These are phyloP conservation scores for Pantherophis vulpinus DNA, from an alignment of 2,797 vertebrate genomes.

Conservation along the genomic window DNA sequence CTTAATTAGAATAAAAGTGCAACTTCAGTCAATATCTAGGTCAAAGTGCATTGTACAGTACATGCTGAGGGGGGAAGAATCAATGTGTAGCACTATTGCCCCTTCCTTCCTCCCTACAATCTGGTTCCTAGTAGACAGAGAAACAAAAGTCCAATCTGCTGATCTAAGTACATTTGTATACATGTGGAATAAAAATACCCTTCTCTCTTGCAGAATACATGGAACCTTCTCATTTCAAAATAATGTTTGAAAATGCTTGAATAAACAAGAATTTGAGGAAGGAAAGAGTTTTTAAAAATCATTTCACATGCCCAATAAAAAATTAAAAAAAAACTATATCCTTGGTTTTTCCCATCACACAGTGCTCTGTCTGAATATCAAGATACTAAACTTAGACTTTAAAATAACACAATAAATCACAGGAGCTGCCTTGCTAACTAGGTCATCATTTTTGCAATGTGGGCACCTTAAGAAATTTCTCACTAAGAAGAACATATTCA, in stretches of 20 bases:
- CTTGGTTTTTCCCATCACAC: background rate
- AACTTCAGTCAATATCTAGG: conserved; percentile 33
- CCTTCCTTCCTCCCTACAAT: background rate
- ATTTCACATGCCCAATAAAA: background rate
- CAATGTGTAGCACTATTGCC: background rate
- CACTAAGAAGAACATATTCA: background rate
- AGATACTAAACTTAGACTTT: background rate
- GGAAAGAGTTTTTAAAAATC: background rate
- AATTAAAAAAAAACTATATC: background rate
- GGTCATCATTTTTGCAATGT: conserved; percentile 8
- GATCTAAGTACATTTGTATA: background rate
- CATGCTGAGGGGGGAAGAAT: background rate
- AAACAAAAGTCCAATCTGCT: background rate
- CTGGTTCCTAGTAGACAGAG: background rate
- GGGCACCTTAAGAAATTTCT: background rate
- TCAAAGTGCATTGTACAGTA: conserved; percentile 44
- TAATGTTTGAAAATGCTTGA: background rate
- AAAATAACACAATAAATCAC: conserved; percentile 10
- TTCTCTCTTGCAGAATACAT: background rate
- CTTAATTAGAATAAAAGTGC: conserved; percentile 22
- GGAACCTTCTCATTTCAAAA: background rate
- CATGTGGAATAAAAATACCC: background rate
- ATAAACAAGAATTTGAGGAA: background rate
- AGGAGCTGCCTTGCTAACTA: conserved; percentile 3
- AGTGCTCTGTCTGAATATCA: background rate